phyloP scores from a whole-genome alignment of 1,140 invertebrate species.

The Archivesica marissinica region DNA sequence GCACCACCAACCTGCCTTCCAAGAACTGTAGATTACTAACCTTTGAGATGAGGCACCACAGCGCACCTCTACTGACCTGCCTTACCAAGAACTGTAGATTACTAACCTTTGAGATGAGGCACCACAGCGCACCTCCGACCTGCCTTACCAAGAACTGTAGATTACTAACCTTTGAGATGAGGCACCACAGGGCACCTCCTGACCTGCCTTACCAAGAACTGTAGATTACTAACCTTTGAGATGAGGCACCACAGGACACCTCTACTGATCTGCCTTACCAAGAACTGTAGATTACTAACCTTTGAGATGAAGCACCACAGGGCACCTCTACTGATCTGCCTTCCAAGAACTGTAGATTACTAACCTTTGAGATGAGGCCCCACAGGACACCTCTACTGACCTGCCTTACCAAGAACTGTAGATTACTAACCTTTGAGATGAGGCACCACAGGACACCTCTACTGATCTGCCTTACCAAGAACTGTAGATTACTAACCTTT shows the following conservation, averaged over 20 bases:
- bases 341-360: constrained; percentile 1
- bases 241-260: constrained; percentile 74
- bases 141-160: too few relatives aligned
- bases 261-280: too few relatives aligned
- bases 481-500: constrained; percentile 66
- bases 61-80: too few relatives aligned
- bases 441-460: constrained; percentile 75
- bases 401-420: too few relatives aligned
- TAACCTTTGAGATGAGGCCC: constrained; percentile 74
- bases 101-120: constrained; percentile 72
- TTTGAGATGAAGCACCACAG: constrained; percentile 75
- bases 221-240: constrained; percentile 67
- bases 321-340: too few relatives aligned
- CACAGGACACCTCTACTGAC: too few relatives aligned
- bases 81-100: too few relatives aligned
- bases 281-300: constrained; percentile 64
- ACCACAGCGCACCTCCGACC: too few relatives aligned
- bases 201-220: too few relatives aligned
- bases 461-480: too few relatives aligned
- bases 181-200: constrained; percentile 78
- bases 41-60: constrained; percentile 75
- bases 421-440: constrained; percentile 69
- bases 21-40: constrained; percentile 64
- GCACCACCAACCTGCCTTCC: too few relatives aligned
- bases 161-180: constrained; percentile 69